phyloP scores from a whole-genome alignment of 2,888 invertebrate species.

The Halictus ligatus region DNA sequence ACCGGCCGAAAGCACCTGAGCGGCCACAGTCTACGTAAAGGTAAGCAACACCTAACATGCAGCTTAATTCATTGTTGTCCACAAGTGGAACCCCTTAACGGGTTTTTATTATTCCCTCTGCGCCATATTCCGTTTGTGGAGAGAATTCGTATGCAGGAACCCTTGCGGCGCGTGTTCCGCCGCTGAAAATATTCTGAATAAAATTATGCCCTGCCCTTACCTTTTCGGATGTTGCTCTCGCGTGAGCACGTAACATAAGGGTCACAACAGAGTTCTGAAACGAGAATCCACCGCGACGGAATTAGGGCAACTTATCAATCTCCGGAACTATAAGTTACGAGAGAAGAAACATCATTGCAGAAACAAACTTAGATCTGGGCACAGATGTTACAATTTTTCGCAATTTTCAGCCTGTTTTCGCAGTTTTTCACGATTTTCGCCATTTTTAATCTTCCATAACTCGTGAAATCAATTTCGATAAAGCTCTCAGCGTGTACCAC shows the following conservation, averaged over 20 bases:
- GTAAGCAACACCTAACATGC: background rate
- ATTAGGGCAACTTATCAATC: background rate
- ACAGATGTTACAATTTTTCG: too few species aligned
- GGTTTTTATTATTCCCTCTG: background rate
- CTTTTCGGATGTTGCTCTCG: background rate
- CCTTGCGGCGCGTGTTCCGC: background rate
- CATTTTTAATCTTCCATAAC: too few species aligned
- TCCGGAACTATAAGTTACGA: background rate
- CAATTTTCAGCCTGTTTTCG: too few species aligned
- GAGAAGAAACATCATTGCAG: too few species aligned
- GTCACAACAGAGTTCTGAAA: background rate
- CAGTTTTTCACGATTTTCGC: too few species aligned
- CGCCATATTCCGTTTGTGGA: background rate
- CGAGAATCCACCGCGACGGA: background rate
- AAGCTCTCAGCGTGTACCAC: too few species aligned
- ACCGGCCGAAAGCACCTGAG: background rate
- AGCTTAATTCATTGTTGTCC: background rate
- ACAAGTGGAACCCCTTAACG: conserved; percentile 1
- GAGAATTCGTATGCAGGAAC: background rate
- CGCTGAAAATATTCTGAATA: background rate
- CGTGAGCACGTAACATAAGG: background rate
- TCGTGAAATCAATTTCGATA: too few species aligned
- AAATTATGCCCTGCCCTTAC: background rate
- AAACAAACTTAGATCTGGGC: too few species aligned
- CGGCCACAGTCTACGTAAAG: background rate